These are phyloP conservation scores for Bufotes viridis DNA, from an alignment of 2,797 vertebrate species.

Conservation along the genomic window DNA sequence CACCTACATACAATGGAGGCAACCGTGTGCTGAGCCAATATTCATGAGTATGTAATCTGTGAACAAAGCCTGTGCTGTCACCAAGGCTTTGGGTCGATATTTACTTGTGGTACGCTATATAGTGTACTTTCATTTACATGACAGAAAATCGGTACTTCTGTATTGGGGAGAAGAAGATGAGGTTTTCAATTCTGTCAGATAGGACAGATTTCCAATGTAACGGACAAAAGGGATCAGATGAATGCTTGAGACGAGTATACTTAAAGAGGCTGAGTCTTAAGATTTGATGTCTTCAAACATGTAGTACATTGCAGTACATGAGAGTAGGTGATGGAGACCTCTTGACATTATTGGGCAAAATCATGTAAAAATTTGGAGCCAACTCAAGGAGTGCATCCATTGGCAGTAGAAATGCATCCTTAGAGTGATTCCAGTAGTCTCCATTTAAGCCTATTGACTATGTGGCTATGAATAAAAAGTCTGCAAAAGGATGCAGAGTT, in stretches of 20 bases:
- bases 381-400: no score
- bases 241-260: background rate
- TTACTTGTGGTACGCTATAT: background rate
- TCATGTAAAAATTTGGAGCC: background rate
- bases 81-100: background rate
- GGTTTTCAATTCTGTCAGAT: background rate
- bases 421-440: background rate
- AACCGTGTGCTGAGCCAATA: background rate
- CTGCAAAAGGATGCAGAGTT: no score
- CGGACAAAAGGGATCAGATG: background rate
- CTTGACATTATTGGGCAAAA: background rate
- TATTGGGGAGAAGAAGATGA: background rate
- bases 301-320: background rate
- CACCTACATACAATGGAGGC: conserved; percentile 16
- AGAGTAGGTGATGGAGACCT: background rate
- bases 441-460: background rate
- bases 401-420: background rate
- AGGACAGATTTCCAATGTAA: background rate
- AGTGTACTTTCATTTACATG: background rate
- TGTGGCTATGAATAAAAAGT: background rate
- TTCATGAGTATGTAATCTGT: background rate
- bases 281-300: background rate
- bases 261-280: background rate
- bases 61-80: background rate
- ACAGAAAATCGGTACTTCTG: background rate